Evolutionary conservation across 2,888 invertebrate species (phyloP), one percentile per base, ranked within the genome.

Genomic region (Protophormia terraenovae): DNA sequence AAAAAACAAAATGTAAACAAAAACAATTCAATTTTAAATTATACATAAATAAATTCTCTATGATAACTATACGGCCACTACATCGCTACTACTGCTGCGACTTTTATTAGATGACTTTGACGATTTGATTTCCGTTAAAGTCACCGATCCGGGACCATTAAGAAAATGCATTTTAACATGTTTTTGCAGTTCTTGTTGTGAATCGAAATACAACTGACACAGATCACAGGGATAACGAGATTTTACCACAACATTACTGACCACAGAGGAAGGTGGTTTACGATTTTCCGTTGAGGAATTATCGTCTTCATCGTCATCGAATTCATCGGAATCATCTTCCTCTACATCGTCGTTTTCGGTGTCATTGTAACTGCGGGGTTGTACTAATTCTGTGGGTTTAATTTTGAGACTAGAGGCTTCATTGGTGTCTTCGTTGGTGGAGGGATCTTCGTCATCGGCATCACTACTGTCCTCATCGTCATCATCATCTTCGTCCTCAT

Each of bases 121-220:
- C 35, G 88, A 69, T 38, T 89, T 89, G 14, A 89, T 90, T 84
- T 89, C 89, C 10, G 90, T 90, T 45, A 90, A 71, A 27, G 89
- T 89, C 12, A 90, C 90, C 71, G 90, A 90, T 14, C 89, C 90
- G 8, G 92, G 92, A 3, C 92, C 93, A 88, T 92, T 92, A 14
- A 92, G 89, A 69, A 93, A 92, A 90, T 93, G 93, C 87, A 90
- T 91, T 89, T 93, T 92, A 79, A 93, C 92, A 87, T 93, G 93
- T 38, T 90, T 89, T 84, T 92, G 92, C 84, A 93, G 89, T 67
- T 91, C 91, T 87, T 90, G 90, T 77, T 92, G 91, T 32, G 92
- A 89, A 86, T 90, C 91, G 79, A 92, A 93, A 88, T 89, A 91
- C 85, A 92, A 89, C 88, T 92, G 91, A 88, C 93, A 93, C 82